These are phyloP conservation scores for Kradibia gibbosae DNA, from an alignment of 1,140 invertebrate genomes.

Conservation along the genomic window DNA sequence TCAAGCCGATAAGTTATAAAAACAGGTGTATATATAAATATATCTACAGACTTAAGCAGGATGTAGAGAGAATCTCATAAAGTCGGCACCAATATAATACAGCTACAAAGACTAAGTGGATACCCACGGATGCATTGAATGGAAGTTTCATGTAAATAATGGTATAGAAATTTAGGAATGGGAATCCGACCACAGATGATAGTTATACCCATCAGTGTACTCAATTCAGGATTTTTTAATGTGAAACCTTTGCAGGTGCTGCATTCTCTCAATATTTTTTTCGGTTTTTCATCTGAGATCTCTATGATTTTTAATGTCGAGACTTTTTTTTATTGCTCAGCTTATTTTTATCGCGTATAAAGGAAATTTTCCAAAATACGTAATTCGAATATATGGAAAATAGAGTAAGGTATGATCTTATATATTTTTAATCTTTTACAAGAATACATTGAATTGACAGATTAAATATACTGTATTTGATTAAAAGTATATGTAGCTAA, in stretches of 20 bases:
- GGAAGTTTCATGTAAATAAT: conserved; percentile 33
- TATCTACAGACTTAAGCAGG: not conserved
- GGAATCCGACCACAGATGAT: not conserved
- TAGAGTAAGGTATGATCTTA: no score
- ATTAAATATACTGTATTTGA: not conserved
- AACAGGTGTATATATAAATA: not conserved
- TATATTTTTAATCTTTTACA: no score
- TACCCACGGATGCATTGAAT: not conserved
- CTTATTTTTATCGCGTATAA: not conserved
- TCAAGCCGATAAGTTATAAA: not conserved
- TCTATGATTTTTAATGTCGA: not conserved
- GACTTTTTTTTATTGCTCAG: not conserved
- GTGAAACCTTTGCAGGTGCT: not conserved
- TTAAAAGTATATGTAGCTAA: not conserved
- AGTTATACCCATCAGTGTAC: not conserved
- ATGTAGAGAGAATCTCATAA: not conserved
- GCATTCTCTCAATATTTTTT: not conserved
- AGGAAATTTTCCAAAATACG: not conserved
- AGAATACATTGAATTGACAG: no score
- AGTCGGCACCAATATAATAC: not conserved
- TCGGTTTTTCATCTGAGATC: not conserved
- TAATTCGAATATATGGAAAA: no score
- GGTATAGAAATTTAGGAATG: not conserved
- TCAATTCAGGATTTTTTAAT: not conserved
- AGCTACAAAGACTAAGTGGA: not conserved